These are phyloP conservation scores for Myathropa florea DNA, from an alignment of 2,888 invertebrate species.

Conservation along the genomic window DNA sequence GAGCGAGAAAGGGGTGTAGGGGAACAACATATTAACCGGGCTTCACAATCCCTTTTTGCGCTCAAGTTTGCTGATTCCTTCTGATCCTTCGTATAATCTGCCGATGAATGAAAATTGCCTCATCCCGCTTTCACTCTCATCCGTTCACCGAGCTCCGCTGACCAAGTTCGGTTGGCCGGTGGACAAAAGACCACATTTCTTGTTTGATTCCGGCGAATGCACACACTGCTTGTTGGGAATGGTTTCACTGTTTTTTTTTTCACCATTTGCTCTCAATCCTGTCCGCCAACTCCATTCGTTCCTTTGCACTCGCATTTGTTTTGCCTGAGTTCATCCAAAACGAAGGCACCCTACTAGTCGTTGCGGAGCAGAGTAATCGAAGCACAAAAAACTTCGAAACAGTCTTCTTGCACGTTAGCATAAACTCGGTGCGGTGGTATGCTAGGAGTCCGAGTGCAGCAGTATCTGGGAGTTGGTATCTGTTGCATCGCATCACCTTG, in stretches of 20 bases:
- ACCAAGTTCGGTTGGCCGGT: slow-evolving; percentile 27
- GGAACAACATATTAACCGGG: slow-evolving; percentile 6
- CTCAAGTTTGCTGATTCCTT: slow-evolving; percentile 8
- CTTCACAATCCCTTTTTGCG: not conserved
- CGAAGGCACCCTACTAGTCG: slow-evolving; percentile 1
- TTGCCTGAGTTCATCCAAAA: slow-evolving; percentile 24
- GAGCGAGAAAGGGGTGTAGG: not conserved
- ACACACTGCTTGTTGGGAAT: not conserved
- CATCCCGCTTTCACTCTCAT: not conserved
- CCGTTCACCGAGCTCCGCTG: slow-evolving; percentile 1
- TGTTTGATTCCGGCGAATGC: slow-evolving; percentile 27
- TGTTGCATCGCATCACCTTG: slow-evolving; percentile 57
- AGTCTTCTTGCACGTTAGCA: slow-evolving; percentile 28
- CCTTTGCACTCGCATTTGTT: slow-evolving; percentile 15
- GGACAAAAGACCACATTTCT: slow-evolving; percentile 37
- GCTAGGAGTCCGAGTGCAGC: slow-evolving; percentile 4
- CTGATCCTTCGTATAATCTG: slow-evolving; percentile 29
- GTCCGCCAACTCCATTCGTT: not conserved
- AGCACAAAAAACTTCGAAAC: slow-evolving; percentile 2
- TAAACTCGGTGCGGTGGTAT: slow-evolving; percentile 17
- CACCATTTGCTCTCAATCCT: not conserved
- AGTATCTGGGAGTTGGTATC: slow-evolving; percentile 45
- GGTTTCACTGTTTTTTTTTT: not conserved
- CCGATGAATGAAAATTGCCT: slow-evolving; percentile 49
- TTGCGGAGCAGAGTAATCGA: slow-evolving; percentile 11